Evolutionary conservation across 2,113 vertebrate species (phyloP).

Genomic region (Lonchura striata): DNA sequence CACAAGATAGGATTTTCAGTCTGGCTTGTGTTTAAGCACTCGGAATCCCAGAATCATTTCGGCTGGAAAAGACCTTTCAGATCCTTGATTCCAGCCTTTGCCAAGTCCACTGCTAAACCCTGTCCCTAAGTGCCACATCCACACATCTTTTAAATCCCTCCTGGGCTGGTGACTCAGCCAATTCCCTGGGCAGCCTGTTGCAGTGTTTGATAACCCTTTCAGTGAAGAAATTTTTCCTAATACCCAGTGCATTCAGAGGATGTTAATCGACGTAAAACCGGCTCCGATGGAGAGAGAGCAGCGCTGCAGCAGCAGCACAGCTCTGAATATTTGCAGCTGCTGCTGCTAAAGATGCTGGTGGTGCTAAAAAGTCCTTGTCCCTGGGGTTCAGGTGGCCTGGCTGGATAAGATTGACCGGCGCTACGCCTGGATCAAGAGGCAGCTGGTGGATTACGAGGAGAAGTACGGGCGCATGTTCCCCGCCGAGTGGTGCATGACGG

Average conservation of each 20-base stretch:
- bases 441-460: slow-evolving; percentile 97
- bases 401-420: slow-evolving; percentile 94
- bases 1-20: neutral
- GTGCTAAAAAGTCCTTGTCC: neutral
- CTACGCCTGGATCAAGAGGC: slow-evolving; percentile 96
- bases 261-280: fast-evolving
- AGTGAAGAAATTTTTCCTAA: neutral
- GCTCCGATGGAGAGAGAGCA: neutral
- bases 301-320: neutral
- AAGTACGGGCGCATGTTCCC: slow-evolving; percentile 97
- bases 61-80: neutral
- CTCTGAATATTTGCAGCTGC: neutral
- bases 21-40: neutral
- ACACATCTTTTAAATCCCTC: neutral
- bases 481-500: slow-evolving; percentile 93
- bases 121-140: neutral
- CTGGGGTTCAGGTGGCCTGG: slow-evolving; percentile 86
- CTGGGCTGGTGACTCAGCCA: neutral
- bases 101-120: neutral
- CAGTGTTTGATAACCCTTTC: neutral
- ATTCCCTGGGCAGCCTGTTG: neutral
- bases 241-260: neutral
- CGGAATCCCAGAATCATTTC: neutral
- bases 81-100: neutral
- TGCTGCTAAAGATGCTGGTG: neutral